These are phyloP conservation scores for Piscicola geometra DNA, from an alignment of 2,888 invertebrate species.

Conservation along the genomic window DNA sequence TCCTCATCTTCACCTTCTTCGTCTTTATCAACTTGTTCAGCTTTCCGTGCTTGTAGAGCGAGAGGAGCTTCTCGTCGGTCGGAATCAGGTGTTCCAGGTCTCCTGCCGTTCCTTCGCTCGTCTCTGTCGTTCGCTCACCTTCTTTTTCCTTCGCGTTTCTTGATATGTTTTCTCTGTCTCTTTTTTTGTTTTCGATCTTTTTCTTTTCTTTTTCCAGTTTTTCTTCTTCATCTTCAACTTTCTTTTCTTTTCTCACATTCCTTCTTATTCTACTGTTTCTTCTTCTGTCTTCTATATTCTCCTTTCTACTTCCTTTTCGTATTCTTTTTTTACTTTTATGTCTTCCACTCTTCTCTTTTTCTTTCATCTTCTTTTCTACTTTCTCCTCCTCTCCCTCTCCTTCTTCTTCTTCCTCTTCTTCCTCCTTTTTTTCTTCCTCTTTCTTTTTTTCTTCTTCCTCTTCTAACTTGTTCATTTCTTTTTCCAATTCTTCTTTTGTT, in stretches of 20 bases:
- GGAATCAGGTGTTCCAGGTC: slow-evolving; percentile 1
- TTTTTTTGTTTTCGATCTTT: slow-evolving; percentile 1
- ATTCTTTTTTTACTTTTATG: not conserved
- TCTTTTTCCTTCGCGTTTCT: too few relatives aligned
- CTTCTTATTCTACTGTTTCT: not conserved
- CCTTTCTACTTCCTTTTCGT: not conserved
- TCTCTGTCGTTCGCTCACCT: too few relatives aligned
- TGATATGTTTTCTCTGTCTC: not conserved
- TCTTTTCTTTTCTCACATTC: not conserved
- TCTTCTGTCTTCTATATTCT: not conserved
- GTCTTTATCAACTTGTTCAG: not conserved
- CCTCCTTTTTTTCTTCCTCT: not conserved
- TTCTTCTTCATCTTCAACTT: not conserved
- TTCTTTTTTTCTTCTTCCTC: not conserved
- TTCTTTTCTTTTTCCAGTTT: not conserved
- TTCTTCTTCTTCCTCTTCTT: not conserved
- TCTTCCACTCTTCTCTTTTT: slow-evolving; percentile 7
- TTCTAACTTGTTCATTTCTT: not conserved
- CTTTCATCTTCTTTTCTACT: not conserved
- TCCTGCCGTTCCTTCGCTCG: too few relatives aligned
- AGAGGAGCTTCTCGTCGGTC: not conserved
- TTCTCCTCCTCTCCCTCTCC: not conserved
- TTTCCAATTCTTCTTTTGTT: too few relatives aligned
- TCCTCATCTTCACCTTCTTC: not conserved
- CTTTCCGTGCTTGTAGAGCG: not conserved